Evolutionary conservation across 2,113 vertebrate genomes (phyloP).

Genomic region (Phodopus roborovskii): DNA sequence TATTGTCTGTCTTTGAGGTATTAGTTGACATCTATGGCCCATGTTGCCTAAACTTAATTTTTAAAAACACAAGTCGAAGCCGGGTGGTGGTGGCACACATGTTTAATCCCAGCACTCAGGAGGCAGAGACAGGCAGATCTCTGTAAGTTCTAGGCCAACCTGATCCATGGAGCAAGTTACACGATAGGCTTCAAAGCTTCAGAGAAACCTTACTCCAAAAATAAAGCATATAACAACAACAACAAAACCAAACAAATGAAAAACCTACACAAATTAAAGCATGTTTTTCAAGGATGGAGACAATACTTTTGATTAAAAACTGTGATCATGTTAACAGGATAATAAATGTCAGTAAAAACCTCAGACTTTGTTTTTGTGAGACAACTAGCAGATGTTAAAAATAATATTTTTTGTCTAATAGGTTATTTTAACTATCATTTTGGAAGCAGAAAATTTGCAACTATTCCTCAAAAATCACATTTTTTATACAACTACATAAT

Average conservation of each 20-base stretch:
- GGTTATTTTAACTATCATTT: not conserved
- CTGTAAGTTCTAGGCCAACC: too few relatives aligned
- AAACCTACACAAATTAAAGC: not conserved
- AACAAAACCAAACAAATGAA: too few relatives aligned
- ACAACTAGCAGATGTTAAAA: not conserved
- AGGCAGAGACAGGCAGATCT: too few relatives aligned
- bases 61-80: not conserved
- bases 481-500: not conserved
- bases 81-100: too few relatives aligned
- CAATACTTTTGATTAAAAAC: not conserved
- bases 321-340: not conserved
- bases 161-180: too few relatives aligned
- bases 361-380: not conserved
- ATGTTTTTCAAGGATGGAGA: not conserved
- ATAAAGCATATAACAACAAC: too few relatives aligned
- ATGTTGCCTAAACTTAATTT: not conserved
- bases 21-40: not conserved
- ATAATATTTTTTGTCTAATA: not conserved
- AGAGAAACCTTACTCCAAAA: too few relatives aligned
- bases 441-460: not conserved
- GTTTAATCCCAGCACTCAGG: too few relatives aligned
- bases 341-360: not conserved
- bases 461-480: not conserved
- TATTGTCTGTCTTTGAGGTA: not conserved
- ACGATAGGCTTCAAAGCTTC: too few relatives aligned